Percentiles rank a stretch among this genome's conserved stretches.
phyloP scores from a whole-genome alignment of 2,888 invertebrate genomes.

The Microplitis deprimator region DNA sequence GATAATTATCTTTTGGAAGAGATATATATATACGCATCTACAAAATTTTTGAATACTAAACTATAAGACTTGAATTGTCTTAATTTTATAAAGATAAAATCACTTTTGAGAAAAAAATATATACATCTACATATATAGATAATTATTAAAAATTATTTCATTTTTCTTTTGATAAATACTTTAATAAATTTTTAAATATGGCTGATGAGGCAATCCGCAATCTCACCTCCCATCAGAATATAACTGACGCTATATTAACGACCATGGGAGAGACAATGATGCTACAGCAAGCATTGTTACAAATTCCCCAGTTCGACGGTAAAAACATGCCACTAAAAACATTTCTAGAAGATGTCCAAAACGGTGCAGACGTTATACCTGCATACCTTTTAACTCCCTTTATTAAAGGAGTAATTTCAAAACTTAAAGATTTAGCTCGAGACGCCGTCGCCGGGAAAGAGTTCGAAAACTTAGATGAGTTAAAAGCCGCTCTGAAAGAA shows the following conservation, averaged over 20 bases:
- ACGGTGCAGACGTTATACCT: background rate
- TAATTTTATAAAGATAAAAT: too few relatives aligned
- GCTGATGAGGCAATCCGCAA: background rate
- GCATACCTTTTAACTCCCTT: too few relatives aligned
- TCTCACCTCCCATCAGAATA: slow-evolving; percentile 28
- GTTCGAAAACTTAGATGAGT: background rate
- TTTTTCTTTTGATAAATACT: too few relatives aligned
- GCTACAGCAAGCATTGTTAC: slow-evolving; percentile 35
- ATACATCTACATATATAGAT: too few relatives aligned
- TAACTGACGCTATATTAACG: slow-evolving; percentile 33
- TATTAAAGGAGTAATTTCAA: background rate
- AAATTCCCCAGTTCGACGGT: slow-evolving; percentile 30
- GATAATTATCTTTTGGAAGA: too few relatives aligned
- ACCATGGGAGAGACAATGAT: slow-evolving; percentile 37
- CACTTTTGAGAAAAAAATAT: too few relatives aligned
- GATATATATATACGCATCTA: too few relatives aligned
- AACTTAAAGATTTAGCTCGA: slow-evolving; percentile 6
- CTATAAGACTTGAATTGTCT: too few relatives aligned
- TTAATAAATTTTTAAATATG: background rate
- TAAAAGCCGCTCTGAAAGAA: slow-evolving; percentile 6
- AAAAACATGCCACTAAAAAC: slow-evolving; percentile 33
- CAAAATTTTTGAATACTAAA: too few relatives aligned
- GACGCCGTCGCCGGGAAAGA: slow-evolving; percentile 37
- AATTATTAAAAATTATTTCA: too few relatives aligned
- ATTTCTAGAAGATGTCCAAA: slow-evolving; percentile 38